These are phyloP conservation scores for Hassar affinis DNA, from an alignment of 2,113 vertebrate genomes.

Conservation along the genomic window DNA sequence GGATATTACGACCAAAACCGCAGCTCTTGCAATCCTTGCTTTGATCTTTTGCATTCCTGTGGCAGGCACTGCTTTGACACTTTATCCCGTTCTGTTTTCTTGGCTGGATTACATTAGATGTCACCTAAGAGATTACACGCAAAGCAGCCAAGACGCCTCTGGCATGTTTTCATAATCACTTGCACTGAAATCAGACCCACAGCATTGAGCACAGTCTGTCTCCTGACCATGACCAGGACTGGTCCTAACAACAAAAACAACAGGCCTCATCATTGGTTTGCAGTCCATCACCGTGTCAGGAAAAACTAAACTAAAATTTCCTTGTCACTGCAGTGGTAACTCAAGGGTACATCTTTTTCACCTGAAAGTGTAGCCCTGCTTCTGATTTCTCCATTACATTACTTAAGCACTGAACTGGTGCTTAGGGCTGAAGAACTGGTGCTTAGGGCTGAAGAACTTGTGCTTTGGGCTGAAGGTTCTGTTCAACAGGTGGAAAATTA, in stretches of 20 bases:
- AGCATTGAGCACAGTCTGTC: constrained; percentile 33
- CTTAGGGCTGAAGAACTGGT: no score
- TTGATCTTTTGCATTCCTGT: constrained; percentile 44
- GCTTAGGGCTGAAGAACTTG: no score
- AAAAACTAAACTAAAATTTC: not conserved
- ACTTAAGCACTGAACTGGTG: not conserved
- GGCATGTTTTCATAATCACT: constrained; percentile 48
- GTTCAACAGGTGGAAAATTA: constrained; percentile 38
- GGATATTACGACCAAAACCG: constrained; percentile 24
- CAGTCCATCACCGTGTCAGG: not conserved
- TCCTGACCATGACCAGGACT: constrained; percentile 27
- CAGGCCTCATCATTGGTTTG: not conserved
- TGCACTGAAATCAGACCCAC: constrained; percentile 45
- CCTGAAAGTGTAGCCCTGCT: not conserved
- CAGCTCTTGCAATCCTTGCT: constrained; percentile 17
- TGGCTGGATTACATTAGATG: constrained; percentile 49
- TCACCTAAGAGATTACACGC: constrained; percentile 49
- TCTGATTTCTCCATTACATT: not conserved
- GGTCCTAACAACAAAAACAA: constrained; percentile 16
- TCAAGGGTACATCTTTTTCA: not conserved
- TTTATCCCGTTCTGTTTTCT: constrained; percentile 44
- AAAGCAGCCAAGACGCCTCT: constrained; percentile 43
- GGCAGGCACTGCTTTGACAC: constrained; percentile 48
- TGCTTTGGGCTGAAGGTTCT: not conserved
- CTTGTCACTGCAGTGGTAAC: not conserved